Conservation (phyloP, 2,797 vertebrate species). For the Anniella stebbinsi region DNA sequence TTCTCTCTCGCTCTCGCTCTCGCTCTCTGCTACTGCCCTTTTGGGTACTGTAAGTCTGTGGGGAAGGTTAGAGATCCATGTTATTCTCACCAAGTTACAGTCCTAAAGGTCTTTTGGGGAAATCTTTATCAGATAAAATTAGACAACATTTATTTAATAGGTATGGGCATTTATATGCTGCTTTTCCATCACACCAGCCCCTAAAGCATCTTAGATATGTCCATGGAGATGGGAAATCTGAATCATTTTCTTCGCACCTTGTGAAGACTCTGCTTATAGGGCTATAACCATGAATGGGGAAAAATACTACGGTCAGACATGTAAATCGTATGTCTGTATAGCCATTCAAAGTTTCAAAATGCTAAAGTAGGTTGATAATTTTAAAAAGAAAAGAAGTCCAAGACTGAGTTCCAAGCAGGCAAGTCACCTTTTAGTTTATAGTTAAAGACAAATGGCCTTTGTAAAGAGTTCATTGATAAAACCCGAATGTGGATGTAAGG, state of each 20-base stretch:
- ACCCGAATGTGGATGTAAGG: constrained; percentile 51
- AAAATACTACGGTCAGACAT: not conserved
- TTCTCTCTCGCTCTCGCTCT: no score
- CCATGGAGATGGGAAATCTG: not conserved
- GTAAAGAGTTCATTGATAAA: constrained; percentile 38
- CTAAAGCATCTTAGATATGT: not conserved
- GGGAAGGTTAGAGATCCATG: not conserved
- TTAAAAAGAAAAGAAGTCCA: not conserved
- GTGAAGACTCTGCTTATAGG: not conserved
- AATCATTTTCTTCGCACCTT: not conserved
- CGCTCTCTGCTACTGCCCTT: not conserved
- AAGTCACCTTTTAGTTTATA: constrained; percentile 31
- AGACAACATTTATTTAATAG: not conserved
- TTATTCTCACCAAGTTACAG: not conserved
- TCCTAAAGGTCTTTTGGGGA: not conserved
- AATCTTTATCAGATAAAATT: not conserved
- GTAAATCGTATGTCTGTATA: not conserved
- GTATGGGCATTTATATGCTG: not conserved
- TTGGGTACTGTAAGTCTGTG: not conserved
- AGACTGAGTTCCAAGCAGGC: constrained; percentile 46
- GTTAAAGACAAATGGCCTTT: constrained; percentile 51
- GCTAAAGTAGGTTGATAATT: constrained; percentile 48
- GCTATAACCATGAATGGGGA: not conserved
- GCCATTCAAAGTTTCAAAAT: not conserved
- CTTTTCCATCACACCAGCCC: not conserved